Evolutionary conservation across 2,797 vertebrate genomes (phyloP).

Genomic region (Cirrhinus molitorella): DNA sequence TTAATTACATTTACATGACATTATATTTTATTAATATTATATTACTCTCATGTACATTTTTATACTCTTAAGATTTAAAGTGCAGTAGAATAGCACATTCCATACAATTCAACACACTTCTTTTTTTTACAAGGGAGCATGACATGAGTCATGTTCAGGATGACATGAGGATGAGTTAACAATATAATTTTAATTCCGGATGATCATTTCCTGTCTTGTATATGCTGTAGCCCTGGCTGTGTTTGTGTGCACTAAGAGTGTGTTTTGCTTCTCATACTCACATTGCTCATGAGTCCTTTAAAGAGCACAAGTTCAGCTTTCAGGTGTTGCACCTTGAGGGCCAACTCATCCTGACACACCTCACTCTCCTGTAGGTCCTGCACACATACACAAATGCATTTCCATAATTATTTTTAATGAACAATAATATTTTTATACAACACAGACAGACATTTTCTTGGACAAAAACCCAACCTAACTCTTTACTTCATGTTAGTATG

Average conservation of each 20-base stretch:
- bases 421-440: not conserved
- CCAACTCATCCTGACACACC: slow-evolving; percentile 94
- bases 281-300: slow-evolving; percentile 98
- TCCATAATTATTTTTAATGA: slow-evolving; percentile 9
- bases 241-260: slow-evolving; percentile 4
- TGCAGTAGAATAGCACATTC: not conserved
- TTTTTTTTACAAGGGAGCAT: not conserved
- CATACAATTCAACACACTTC: not conserved
- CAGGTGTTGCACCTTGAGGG: slow-evolving; percentile 92
- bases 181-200: not conserved
- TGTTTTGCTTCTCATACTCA: slow-evolving; percentile 74
- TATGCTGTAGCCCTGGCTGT: not conserved
- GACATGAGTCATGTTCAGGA: not conserved
- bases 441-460: not conserved
- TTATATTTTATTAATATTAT: not conserved
- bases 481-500: not conserved
- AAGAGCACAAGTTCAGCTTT: slow-evolving; percentile 97
- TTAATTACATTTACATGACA: not conserved
- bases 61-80: not conserved
- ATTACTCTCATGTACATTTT: not conserved
- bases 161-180: not conserved
- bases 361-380: slow-evolving; percentile 97
- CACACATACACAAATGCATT: slow-evolving; percentile 35
- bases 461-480: not conserved
- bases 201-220: not conserved